These are phyloP conservation scores for Bergia puertoricense DNA, from an alignment of 92 coral and sea anemone genomes.

Conservation along the genomic window DNA sequence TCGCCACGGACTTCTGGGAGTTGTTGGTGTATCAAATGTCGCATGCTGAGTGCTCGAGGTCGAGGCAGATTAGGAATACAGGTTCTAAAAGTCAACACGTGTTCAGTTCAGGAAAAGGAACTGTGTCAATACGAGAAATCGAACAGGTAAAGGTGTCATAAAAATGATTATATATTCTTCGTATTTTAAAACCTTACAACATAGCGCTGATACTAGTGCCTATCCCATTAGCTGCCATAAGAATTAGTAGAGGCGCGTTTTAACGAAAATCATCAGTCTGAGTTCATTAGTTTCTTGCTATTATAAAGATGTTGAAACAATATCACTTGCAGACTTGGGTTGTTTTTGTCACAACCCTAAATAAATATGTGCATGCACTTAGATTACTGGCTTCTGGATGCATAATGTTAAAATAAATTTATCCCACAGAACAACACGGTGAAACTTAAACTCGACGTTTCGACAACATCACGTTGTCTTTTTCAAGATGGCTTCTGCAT, in stretches of 20 bases:
- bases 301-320: too few species aligned
- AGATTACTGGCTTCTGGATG: too few species aligned
- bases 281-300: too few species aligned
- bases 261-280: too few species aligned
- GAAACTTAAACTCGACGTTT: too few species aligned
- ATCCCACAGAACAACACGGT: too few species aligned
- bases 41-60: conserved; percentile 26
- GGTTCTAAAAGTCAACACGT: background rate
- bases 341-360: too few species aligned
- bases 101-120: conserved; percentile 32
- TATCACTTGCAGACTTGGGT: too few species aligned
- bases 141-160: conserved; percentile 48
- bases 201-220: background rate
- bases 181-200: background rate
- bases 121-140: conserved; percentile 52
- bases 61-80: background rate
- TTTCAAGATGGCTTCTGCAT: too few species aligned
- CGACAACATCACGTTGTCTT: too few species aligned
- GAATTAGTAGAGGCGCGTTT: background rate
- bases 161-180: background rate
- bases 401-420: too few species aligned
- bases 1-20: conserved; percentile 30
- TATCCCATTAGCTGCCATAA: background rate
- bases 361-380: too few species aligned
- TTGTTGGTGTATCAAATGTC: conserved; percentile 27